Evolutionary conservation across 2,113 vertebrate genomes (phyloP).

Genomic region (Ceratotherium simum): DNA sequence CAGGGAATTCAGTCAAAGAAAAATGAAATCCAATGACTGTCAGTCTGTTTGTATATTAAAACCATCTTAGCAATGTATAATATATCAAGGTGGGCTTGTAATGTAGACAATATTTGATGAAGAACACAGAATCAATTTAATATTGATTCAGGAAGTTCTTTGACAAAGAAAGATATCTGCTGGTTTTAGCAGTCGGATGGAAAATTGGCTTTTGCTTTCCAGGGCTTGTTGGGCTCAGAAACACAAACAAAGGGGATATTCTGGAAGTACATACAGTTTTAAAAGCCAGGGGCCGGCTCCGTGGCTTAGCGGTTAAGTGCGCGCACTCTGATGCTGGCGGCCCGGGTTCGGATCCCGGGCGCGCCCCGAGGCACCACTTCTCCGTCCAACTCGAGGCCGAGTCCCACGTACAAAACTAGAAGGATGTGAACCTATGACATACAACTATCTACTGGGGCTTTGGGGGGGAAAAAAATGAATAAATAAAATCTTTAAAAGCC

Average conservation of each 20-base stretch:
- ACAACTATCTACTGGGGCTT: too few species aligned
- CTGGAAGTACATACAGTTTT: not conserved
- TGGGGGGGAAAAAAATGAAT: too few species aligned
- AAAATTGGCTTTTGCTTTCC: not conserved
- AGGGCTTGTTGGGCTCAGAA: not conserved
- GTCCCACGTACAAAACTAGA: too few species aligned
- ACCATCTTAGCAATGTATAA: not conserved
- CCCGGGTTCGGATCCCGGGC: too few species aligned
- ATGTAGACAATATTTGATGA: not conserved
- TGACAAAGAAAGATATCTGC: not conserved
- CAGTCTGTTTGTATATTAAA: not conserved
- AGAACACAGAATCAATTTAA: constrained; percentile 22
- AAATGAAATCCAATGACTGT: not conserved
- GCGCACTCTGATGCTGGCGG: too few species aligned
- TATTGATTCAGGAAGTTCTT: not conserved
- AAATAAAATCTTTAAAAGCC: too few species aligned
- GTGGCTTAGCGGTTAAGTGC: too few species aligned
- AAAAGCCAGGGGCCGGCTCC: too few species aligned
- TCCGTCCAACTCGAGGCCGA: too few species aligned
- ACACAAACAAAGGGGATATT: not conserved
- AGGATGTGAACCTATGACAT: too few species aligned
- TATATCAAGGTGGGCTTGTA: not conserved
- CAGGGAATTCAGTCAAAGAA: not conserved
- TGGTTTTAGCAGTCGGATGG: not conserved
- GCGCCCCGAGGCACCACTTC: too few species aligned